Evolutionary conservation across 2,888 invertebrate species (phyloP).

Genomic region (Achlya flavicornis): DNA sequence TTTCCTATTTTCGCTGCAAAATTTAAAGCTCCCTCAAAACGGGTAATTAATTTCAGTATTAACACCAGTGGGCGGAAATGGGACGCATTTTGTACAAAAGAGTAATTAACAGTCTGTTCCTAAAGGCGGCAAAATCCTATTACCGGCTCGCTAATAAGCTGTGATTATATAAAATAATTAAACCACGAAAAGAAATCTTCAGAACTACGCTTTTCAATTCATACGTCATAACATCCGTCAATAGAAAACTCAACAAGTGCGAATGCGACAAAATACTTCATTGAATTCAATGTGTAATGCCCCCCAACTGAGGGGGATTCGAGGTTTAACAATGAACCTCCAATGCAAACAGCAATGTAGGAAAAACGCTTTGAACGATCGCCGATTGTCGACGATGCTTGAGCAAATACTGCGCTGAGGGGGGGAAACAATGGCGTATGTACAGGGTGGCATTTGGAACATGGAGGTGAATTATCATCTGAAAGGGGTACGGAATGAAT

Average conservation of each 20-base stretch:
- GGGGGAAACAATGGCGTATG: constrained; percentile 37
- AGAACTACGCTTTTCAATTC: background rate
- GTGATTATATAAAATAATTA: no score
- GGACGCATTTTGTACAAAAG: background rate
- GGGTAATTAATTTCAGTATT: constrained; percentile 2
- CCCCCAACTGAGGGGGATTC: constrained; percentile 17
- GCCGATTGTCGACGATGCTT: constrained; percentile 56
- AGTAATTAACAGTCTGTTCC: background rate
- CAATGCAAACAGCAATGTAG: constrained; percentile 61
- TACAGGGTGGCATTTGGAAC: constrained; percentile 22
- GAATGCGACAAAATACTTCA: constrained; percentile 41
- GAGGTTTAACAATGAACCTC: constrained; percentile 46
- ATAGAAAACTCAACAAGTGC: constrained; percentile 44
- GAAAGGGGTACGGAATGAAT: constrained; percentile 19
- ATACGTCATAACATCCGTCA: constrained; percentile 7
- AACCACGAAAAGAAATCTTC: no score
- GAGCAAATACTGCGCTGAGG: constrained; percentile 48
- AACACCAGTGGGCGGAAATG: background rate
- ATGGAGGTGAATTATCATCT: constrained; percentile 35
- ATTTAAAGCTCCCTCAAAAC: background rate
- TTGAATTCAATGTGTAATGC: constrained; percentile 44
- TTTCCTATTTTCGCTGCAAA: background rate
- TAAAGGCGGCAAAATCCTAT: background rate
- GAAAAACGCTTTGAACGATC: constrained; percentile 55
- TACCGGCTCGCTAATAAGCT: no score